phyloP scores from a whole-genome alignment of 35 echinoderm and acorn worm genomes.

The Lytechinus pictus region DNA sequence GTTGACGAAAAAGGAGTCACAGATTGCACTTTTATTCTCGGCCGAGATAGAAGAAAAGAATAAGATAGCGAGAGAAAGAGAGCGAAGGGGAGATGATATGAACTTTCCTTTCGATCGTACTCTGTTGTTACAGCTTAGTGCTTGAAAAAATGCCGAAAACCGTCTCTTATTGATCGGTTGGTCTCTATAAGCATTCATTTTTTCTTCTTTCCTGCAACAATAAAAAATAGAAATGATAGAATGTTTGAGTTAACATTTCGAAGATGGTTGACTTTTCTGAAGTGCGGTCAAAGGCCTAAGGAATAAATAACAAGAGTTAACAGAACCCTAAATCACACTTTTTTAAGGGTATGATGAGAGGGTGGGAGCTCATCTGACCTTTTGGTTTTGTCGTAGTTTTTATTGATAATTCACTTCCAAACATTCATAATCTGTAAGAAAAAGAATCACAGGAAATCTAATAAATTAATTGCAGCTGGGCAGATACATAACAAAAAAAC shows the following conservation, averaged over 20 bases:
- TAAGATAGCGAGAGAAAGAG: neutral
- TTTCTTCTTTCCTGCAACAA: neutral
- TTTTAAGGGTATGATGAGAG: no score
- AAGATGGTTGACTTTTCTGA: neutral
- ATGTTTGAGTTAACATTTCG: neutral
- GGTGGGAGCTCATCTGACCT: no score
- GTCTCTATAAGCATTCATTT: neutral
- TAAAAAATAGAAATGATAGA: neutral
- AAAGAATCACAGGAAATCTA: no score
- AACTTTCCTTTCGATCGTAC: neutral
- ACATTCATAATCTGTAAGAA: no score
- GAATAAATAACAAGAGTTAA: neutral
- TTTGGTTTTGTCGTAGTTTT: no score
- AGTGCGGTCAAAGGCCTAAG: neutral
- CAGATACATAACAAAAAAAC: no score
- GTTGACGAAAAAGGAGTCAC: conserved; percentile 22
- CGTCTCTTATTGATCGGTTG: neutral
- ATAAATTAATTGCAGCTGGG: no score
- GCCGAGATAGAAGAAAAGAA: neutral
- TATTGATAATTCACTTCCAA: no score
- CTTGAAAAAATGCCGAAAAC: conserved; percentile 12
- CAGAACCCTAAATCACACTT: neutral
- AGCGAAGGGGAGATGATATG: neutral
- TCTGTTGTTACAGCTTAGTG: conserved; percentile 10
- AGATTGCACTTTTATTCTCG: neutral